phyloP scores from a whole-genome alignment of 2,888 invertebrate genomes.

The Geophilus truncorum region DNA sequence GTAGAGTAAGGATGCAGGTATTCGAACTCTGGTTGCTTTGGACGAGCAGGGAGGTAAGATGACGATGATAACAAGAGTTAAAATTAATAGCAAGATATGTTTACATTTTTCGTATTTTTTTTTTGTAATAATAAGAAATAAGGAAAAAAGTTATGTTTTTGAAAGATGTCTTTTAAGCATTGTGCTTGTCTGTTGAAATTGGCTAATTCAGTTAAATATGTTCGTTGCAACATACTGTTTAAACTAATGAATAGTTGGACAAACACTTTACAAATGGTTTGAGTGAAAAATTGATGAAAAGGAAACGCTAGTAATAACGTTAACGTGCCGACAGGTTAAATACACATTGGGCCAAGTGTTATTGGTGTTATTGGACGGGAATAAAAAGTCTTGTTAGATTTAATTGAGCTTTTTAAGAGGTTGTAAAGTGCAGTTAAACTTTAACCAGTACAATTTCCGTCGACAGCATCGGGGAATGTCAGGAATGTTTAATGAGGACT shows the following conservation, averaged over 20 bases:
- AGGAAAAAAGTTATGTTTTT: background rate
- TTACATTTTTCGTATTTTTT: background rate
- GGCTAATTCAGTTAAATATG: background rate
- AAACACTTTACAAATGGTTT: background rate
- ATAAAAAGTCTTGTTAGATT: background rate
- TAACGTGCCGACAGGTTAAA: no score
- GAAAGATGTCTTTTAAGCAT: background rate
- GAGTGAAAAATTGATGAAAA: background rate
- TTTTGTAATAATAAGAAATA: background rate
- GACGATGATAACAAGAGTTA: background rate
- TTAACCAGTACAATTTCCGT: background rate
- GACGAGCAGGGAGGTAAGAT: constrained; percentile 99
- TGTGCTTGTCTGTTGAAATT: background rate
- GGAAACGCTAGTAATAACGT: background rate
- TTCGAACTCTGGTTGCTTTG: constrained; percentile 98
- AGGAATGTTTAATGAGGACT: background rate
- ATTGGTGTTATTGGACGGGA: no score
- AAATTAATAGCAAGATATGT: background rate
- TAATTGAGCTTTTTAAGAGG: background rate
- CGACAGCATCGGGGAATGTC: background rate
- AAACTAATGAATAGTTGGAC: no score
- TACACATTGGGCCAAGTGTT: no score
- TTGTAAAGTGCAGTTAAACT: no score
- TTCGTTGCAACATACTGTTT: background rate
- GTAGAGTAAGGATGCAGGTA: constrained; percentile 99